Evolutionary conservation across 2,888 invertebrate species (phyloP), one percentile per base, ranked within the genome.

Genomic region (Dusona sp.): DNA sequence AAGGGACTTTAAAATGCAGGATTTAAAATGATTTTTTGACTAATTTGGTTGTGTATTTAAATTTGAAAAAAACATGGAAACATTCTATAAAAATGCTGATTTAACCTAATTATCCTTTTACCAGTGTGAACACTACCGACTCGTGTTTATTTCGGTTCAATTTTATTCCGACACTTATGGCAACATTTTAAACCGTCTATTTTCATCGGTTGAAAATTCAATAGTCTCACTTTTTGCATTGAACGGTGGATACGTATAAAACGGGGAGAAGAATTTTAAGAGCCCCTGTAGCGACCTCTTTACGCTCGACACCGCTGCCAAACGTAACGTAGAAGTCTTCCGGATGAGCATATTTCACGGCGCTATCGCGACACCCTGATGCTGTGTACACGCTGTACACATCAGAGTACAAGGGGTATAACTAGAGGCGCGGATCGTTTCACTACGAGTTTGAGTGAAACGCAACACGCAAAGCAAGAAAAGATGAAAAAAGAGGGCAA

Each of bases 341-440:
- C 87, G 93, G 93, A 92, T 93, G 91, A 92, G 90, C 92, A 91
- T 93, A 92, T 90, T 93, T 92, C 90, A 92, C 87, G 88, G 89
- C 89, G 90, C 91, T 92, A 92, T 93, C 92, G 68, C 29, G 80
- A 33, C 85, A 64, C 84, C 73, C 36, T 79, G 78, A 74, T 86
- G 68, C 36, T 54, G 6, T 57, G 36, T 72, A 79, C 78, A 48
- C 73, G 54, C 61, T 61, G 42, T 70, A 72, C 82, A 83, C 82
- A 78, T 80, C 57, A 73, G 64, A 64, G 33, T 36, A 54, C 72
- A 36, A 38, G 75, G 33, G 25, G 29, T 22, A 57, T 68, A 70
- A 54, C 79, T n/a, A 72, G 25, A 75, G 72, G 82, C 74, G 74
- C 79, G 78, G 36, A 73, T 65, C 48, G 64, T 73, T 51, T 45